Base-by-base conservation (phyloP, 1,140 invertebrate species). In the Triops longicaudatus region DNA sequence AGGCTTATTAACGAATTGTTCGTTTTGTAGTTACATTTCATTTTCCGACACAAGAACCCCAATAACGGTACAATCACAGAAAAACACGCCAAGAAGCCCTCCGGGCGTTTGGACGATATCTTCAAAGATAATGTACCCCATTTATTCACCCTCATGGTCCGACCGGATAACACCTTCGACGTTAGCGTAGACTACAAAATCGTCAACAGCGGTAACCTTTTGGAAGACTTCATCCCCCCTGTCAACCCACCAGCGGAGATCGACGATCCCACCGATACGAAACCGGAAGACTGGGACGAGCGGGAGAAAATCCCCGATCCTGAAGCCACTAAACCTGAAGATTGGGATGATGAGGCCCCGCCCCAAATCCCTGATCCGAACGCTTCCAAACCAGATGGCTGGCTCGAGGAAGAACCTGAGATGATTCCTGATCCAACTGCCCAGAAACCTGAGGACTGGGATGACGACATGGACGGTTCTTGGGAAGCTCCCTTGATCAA, bases 51-150 rank as follows among this genome's bases (percentile, higher is more conserved):
- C 84, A 92, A 91, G 84, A 98, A 99, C 87, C 97, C 97, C 17
- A 88, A 92, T 79, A 99, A 96, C 83, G 94, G 93, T 63, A 89
- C 89, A 17, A 87, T 94, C 80, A 91, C 93, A 81, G 95, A 97
- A 82, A 97, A 97, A 82, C 95, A 97, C 81, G 92, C 92, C 81
- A 96, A 96, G 82, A 95, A 95, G 83, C 90, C 94, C 37, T 91
- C 90, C 83, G 93, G 90, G 72, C 89, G 91, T 73, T 81, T 98
- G 26, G 94, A 97, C 81, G 93, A 94, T 76, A 89, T 90, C 27
- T 98, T 98, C 85, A 93, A 94, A 81, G 97, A 99, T 84, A 97
- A 98, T 83, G 89, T 93, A 76, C 95, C 97, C 0, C 98, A 99
- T 88, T 86, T 98, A 5, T 99, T 96, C 84, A 96, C 94, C 7